Conservation (phyloP, 2,797 vertebrate genomes). For the Alauda arvensis region DNA sequence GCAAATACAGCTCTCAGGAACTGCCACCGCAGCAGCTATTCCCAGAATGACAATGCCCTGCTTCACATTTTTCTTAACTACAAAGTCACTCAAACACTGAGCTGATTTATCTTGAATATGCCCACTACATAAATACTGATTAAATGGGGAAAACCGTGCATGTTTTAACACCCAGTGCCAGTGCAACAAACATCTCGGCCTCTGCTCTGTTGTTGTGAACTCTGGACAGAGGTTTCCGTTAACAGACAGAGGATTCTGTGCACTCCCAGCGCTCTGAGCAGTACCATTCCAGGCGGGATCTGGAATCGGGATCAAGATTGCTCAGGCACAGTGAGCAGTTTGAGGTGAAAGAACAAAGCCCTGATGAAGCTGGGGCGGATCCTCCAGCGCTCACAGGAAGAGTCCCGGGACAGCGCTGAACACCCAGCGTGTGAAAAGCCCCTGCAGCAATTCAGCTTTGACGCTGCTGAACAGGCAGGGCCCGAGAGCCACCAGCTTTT, state of each 20-base stretch:
- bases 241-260: not conserved
- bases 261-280: not conserved
- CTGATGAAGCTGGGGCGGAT: not conserved
- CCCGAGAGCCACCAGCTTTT: not conserved
- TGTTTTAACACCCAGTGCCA: not conserved
- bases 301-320: not conserved
- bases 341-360: not conserved
- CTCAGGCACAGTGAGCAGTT: not conserved
- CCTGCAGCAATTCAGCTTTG: not conserved
- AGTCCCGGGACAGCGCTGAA: fast-evolving
- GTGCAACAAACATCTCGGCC: not conserved
- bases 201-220: not conserved
- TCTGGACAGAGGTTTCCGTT: not conserved
- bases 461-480: not conserved
- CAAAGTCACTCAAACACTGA: not conserved
- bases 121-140: not conserved
- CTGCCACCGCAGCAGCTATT: not conserved
- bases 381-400: not conserved
- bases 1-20: not conserved
- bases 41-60: not conserved
- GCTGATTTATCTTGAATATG: not conserved
- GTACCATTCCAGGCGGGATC: not conserved
- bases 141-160: not conserved
- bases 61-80: not conserved
- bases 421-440: fast-evolving